These are phyloP conservation scores for Physocephala rufipes DNA, from an alignment of 2,888 invertebrate genomes.

Conservation along the genomic window DNA sequence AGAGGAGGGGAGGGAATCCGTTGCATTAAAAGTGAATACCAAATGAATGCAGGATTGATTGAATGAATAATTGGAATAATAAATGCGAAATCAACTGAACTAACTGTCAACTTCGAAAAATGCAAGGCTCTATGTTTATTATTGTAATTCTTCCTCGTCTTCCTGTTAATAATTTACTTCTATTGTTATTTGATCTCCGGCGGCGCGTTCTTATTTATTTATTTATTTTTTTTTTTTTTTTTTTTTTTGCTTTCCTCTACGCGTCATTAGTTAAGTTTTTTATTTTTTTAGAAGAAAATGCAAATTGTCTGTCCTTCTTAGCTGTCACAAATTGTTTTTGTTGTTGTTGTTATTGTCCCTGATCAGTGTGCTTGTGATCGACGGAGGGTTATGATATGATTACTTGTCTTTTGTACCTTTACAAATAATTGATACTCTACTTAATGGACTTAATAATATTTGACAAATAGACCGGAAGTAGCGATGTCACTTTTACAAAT, in stretches of 20 bases:
- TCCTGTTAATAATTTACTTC: no score
- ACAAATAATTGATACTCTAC: no score
- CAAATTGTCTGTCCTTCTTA: no score
- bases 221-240: neutral
- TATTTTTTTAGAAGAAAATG: no score
- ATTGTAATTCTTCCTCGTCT: neutral
- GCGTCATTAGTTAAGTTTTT: neutral
- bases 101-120: neutral
- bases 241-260: neutral
- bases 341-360: neutral
- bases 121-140: neutral
- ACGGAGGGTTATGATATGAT: no score
- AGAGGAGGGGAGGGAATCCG: neutral
- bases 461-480: no score
- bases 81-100: neutral
- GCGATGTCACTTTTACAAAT: no score
- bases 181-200: no score
- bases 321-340: neutral
- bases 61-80: no score
- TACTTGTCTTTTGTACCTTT: no score
- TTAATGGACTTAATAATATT: no score
- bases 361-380: constrained; percentile 10
- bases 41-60: neutral
- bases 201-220: no score
- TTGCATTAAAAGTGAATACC: neutral